phyloP scores from a whole-genome alignment of 2,888 invertebrate genomes.

The Calameuta filiformis region DNA sequence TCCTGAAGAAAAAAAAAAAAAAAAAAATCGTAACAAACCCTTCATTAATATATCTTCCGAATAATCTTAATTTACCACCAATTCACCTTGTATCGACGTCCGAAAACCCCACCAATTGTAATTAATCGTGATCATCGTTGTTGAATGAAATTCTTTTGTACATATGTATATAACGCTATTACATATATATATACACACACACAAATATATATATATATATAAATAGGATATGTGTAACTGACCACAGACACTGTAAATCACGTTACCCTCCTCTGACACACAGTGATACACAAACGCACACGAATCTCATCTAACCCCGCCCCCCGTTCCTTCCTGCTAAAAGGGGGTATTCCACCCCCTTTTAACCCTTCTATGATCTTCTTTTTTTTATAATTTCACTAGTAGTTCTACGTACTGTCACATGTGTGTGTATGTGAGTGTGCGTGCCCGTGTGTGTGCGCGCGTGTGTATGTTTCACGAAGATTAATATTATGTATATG shows the following conservation, averaged over 20 bases:
- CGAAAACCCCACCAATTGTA: conserved; percentile 39
- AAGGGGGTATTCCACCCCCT: conserved; percentile 3
- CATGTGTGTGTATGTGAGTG: neutral
- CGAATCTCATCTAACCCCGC: neutral
- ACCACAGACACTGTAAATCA: conserved; percentile 37
- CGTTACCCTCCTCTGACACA: conserved; percentile 17
- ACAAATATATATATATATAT: conserved; percentile 42
- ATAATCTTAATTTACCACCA: neutral
- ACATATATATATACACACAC: conserved; percentile 15
- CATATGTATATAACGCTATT: conserved; percentile 54
- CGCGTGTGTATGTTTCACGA: conserved; percentile 35
- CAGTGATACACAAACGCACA: neutral
- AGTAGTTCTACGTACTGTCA: conserved; percentile 35
- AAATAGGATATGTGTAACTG: conserved; percentile 40
- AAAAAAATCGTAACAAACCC: conserved; percentile 26
- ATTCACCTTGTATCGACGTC: conserved; percentile 19
- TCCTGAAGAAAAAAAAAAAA: conserved; percentile 13
- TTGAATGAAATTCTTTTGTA: conserved; percentile 55
- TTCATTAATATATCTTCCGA: neutral
- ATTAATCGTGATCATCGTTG: conserved; percentile 55
- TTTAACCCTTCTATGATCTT: conserved; percentile 20
- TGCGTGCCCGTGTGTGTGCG: neutral
- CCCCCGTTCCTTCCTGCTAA: neutral
- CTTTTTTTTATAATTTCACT: conserved; percentile 29
- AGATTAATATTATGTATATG: conserved; percentile 63